Percentiles rank a stretch among this genome's conserved stretches.
Evolutionary conservation across 2,888 invertebrate genomes (phyloP).

Genomic region (Polydrusus tereticollis): DNA sequence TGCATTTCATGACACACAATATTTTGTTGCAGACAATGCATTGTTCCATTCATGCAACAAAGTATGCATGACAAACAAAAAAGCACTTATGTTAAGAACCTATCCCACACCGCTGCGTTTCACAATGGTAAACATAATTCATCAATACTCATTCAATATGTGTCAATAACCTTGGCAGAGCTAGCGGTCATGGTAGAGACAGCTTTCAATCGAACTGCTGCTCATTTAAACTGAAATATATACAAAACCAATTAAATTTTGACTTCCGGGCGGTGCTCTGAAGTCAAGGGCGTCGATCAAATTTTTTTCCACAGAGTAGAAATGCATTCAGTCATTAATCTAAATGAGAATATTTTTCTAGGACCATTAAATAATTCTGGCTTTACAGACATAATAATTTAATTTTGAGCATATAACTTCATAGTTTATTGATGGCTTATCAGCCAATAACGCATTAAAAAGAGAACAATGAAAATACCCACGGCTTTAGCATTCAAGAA

Average conservation of each 20-base stretch:
- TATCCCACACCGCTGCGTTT: constrained; percentile 32
- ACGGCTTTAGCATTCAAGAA: not conserved
- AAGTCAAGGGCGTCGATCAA: too few relatives aligned
- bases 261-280: too few relatives aligned
- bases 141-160: constrained; percentile 40
- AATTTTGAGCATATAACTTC: too few relatives aligned
- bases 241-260: too few relatives aligned
- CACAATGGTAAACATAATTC: constrained; percentile 33
- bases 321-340: too few relatives aligned
- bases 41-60: constrained; percentile 38
- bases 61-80: constrained; percentile 27
- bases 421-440: too few relatives aligned
- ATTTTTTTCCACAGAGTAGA: too few relatives aligned
- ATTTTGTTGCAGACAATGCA: not conserved
- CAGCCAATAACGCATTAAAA: too few relatives aligned
- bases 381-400: too few relatives aligned
- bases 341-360: too few relatives aligned
- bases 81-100: constrained; percentile 32
- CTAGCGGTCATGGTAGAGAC: constrained; percentile 13
- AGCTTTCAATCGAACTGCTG: not conserved
- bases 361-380: too few relatives aligned
- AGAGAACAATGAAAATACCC: too few relatives aligned
- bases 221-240: not conserved
- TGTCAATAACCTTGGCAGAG: constrained; percentile 43
- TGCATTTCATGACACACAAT: not conserved